These are phyloP conservation scores for Scrobipalpa atriplicella DNA, from an alignment of 2,888 invertebrate species.

Conservation along the genomic window DNA sequence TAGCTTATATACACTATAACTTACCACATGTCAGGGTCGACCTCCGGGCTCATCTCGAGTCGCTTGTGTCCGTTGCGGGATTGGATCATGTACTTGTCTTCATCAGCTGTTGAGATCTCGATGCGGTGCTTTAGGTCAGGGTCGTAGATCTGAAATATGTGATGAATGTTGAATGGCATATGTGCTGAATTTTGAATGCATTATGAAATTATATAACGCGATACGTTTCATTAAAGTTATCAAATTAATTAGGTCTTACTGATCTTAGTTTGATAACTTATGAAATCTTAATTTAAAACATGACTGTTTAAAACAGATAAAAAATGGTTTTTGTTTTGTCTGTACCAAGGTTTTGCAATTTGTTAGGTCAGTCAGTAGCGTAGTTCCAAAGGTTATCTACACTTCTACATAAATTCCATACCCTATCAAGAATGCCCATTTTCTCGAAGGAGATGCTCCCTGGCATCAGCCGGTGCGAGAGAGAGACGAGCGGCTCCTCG, in stretches of 20 bases:
- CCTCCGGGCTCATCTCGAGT: conserved; percentile 51
- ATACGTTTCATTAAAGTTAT: too few relatives aligned
- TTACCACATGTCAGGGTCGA: conserved; percentile 52
- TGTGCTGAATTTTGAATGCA: too few relatives aligned
- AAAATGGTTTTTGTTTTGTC: too few relatives aligned
- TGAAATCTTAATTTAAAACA: too few relatives aligned
- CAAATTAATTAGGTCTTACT: too few relatives aligned
- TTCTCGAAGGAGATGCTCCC: conserved; percentile 87
- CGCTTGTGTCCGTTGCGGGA: conserved; percentile 52
- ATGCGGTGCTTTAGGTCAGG: conserved; percentile 43
- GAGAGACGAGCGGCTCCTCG: conserved; percentile 86
- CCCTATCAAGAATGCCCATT: conserved; percentile 91
- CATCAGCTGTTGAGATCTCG: conserved; percentile 44
- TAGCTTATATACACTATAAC: too few relatives aligned
- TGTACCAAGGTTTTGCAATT: too few relatives aligned
- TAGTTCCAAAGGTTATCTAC: conserved; percentile 37
- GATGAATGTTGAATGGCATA: not conserved
- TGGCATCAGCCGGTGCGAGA: conserved; percentile 87
- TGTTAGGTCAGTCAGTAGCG: too few relatives aligned
- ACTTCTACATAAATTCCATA: too few relatives aligned
- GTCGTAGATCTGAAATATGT: conserved; percentile 58
- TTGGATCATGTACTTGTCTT: conserved; percentile 59
- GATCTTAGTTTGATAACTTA: too few relatives aligned
- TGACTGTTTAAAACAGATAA: too few relatives aligned
- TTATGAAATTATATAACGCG: conserved; percentile 32